Percentiles rank a stretch among this genome's conserved stretches.
phyloP scores from a whole-genome alignment of 2,113 vertebrate species.

The Synchiropus splendidus region DNA sequence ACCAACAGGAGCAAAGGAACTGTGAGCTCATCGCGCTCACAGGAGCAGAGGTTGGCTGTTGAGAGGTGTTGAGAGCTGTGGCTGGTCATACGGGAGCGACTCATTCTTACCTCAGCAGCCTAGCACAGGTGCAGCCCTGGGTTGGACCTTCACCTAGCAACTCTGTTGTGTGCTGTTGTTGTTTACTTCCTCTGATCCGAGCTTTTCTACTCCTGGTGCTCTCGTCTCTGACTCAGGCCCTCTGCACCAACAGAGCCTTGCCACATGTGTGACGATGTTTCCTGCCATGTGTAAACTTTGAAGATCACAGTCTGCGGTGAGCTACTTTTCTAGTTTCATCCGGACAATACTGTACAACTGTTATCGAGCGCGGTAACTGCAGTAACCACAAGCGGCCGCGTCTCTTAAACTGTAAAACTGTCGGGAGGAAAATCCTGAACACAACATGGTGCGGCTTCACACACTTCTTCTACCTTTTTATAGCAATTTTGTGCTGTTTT shows the following conservation, averaged over 20 bases:
- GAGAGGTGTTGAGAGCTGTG: no score
- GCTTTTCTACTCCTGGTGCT: conserved; percentile 79
- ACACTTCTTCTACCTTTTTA: conserved; percentile 74
- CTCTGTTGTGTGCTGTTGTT: conserved; percentile 9
- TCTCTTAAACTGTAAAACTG: conserved; percentile 48
- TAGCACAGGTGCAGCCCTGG: no score
- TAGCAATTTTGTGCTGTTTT: conserved; percentile 73
- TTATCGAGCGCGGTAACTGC: conserved; percentile 36
- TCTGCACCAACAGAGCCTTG: conserved; percentile 65
- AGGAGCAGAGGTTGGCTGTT: no score
- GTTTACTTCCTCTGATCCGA: conserved; percentile 21
- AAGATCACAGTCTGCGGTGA: conserved; percentile 65
- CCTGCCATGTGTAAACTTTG: conserved; percentile 53
- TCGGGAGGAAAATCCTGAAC: conserved; percentile 48
- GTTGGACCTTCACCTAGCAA: no score
- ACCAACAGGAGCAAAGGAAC: no score
- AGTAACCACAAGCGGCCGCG: conserved; percentile 32
- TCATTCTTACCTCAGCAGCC: no score
- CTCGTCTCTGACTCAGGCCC: conserved; percentile 61
- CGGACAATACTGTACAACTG: conserved; percentile 74
- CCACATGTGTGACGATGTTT: conserved; percentile 73
- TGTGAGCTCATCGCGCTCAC: no score
- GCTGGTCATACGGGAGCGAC: no score
- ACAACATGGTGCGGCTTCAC: conserved; percentile 72
- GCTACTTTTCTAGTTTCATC: conserved; percentile 65